Conservation (phyloP, 2,888 invertebrate species). For the Calameuta filiformis region DNA sequence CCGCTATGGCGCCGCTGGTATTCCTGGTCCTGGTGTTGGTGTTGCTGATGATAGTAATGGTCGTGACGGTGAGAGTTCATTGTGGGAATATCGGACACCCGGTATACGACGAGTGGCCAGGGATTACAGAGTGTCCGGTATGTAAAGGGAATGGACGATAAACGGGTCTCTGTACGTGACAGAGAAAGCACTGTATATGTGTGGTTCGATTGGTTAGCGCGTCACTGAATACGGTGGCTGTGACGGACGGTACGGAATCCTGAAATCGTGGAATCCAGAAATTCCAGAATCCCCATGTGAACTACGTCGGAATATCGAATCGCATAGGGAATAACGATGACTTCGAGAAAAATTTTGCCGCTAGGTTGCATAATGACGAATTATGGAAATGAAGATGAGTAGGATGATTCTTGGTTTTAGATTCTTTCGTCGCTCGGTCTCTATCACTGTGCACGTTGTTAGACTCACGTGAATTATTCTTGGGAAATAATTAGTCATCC, state of each 20-base stretch:
- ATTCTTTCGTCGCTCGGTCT: background rate
- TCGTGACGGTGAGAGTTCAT: background rate
- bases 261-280: background rate
- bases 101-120: constrained; percentile 28
- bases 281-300: background rate
- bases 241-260: background rate
- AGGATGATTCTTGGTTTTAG: background rate
- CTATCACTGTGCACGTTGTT: background rate
- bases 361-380: background rate
- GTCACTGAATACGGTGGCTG: constrained; percentile 9
- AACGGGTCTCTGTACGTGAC: constrained; percentile 49
- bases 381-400: background rate
- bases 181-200: constrained; percentile 33
- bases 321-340: background rate
- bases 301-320: background rate
- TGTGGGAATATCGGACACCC: background rate
- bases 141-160: constrained; percentile 51
- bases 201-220: constrained; percentile 31
- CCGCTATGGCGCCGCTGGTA: background rate
- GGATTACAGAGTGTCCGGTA: constrained; percentile 41
- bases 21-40: background rate
- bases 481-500: background rate
- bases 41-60: background rate
- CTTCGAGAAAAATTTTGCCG: background rate
- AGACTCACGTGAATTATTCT: background rate